A percentile compares a stretch with the other conserved stretches of the same genome.
These are phyloP conservation scores for Pseudobourletiella spinata DNA, from an alignment of 1,140 invertebrate species.

Conservation along the genomic window DNA sequence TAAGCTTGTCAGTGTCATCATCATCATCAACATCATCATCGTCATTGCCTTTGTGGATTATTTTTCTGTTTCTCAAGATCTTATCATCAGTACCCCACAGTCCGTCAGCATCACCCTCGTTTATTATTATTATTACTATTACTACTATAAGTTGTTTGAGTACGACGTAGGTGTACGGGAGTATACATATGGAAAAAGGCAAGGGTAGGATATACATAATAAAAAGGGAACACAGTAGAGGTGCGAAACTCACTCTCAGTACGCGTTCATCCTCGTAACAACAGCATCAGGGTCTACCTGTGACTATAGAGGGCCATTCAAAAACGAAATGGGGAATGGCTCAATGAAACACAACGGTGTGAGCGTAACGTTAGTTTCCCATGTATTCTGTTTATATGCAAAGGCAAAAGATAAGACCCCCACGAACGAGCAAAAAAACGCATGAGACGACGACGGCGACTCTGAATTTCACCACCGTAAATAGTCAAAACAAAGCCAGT, in stretches of 20 bases:
- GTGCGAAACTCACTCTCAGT: background rate
- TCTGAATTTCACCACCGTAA: background rate
- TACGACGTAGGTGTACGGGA: background rate
- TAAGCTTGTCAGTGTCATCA: background rate
- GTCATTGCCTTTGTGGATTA: background rate
- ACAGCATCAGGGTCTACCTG: too few species aligned
- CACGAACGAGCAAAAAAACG: too few species aligned
- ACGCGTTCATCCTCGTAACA: too few species aligned
- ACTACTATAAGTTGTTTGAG: too few species aligned
- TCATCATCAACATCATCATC: slow-evolving; percentile 1
- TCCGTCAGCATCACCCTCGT: background rate
- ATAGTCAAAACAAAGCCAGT: background rate
- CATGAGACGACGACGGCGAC: too few species aligned
- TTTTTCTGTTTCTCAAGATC: slow-evolving; percentile 14
- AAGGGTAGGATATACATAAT: background rate
- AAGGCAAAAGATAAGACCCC: too few species aligned
- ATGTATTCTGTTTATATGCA: too few species aligned
- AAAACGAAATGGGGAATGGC: background rate
- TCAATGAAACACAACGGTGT: too few species aligned
- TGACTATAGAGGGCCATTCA: background rate
- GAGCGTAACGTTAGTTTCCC: too few species aligned
- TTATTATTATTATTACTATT: too few species aligned
- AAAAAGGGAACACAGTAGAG: background rate
- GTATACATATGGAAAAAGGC: background rate
- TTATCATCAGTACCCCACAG: slow-evolving; percentile 1